Conservation (phyloP, 2,113 vertebrate genomes). For the Poeciliopsis occidentalis region DNA sequence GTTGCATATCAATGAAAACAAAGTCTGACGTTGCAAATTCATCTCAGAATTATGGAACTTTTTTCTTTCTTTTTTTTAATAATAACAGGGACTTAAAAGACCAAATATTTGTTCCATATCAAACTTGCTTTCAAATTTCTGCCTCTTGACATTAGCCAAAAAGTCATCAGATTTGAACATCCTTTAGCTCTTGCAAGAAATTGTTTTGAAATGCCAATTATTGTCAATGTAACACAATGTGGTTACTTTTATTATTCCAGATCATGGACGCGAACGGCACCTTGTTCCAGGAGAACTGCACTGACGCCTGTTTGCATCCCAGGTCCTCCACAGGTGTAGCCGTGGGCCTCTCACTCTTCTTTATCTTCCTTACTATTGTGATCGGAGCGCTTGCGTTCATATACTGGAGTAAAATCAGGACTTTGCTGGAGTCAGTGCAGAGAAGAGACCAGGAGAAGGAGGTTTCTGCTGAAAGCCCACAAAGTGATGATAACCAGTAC, state of each 20-base stretch:
- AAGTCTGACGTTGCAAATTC: too few relatives aligned
- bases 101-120: too few relatives aligned
- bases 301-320: fast-evolving
- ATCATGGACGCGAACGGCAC: constrained; percentile 11
- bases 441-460: constrained; percentile 27
- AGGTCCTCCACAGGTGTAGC: background rate
- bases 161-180: background rate
- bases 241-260: constrained; percentile 34
- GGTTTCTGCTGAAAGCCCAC: constrained; percentile 1
- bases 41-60: too few relatives aligned
- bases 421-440: background rate
- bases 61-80: too few relatives aligned
- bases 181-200: background rate
- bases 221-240: background rate
- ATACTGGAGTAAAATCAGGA: constrained; percentile 21
- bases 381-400: constrained; percentile 29
- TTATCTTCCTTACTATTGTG: constrained; percentile 37
- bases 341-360: constrained; percentile 53
- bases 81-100: too few relatives aligned
- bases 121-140: too few relatives aligned
- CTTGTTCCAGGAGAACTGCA: background rate
- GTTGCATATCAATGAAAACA: too few relatives aligned
- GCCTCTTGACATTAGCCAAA: too few relatives aligned
- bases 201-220: background rate
- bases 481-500: constrained; percentile 24